Conservation (phyloP, 2,113 vertebrate genomes). For the Boleophthalmus pectinirostris region DNA sequence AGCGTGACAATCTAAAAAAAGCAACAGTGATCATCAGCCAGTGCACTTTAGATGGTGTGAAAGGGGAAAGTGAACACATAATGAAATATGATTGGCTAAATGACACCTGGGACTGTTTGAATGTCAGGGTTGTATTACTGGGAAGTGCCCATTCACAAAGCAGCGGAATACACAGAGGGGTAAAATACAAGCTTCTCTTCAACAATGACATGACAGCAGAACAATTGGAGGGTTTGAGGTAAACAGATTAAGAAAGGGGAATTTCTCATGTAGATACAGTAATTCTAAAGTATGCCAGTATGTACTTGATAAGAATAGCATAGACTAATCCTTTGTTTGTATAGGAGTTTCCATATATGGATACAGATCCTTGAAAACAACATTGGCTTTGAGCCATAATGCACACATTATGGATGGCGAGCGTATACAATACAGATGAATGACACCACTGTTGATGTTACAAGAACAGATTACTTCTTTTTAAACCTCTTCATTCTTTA, state of each 20-base stretch:
- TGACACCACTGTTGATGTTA: neutral
- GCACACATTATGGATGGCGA: too few species aligned
- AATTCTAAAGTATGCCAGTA: neutral
- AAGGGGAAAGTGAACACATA: too few species aligned
- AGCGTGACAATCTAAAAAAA: neutral
- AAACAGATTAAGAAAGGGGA: neutral
- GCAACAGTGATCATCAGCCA: neutral
- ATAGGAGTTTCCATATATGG: neutral
- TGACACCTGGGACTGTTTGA: slow-evolving; percentile 7
- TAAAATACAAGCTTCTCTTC: neutral
- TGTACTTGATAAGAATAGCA: neutral
- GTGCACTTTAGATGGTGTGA: too few species aligned
- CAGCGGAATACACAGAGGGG: slow-evolving; percentile 15
- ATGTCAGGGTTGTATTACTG: slow-evolving; percentile 29
- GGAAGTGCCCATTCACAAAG: slow-evolving; percentile 20
- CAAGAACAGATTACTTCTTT: neutral
- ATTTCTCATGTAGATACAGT: neutral
- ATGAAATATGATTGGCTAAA: neutral
- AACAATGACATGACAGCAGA: neutral
- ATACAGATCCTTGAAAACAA: neutral
- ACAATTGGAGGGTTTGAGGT: neutral
- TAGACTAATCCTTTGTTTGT: neutral
- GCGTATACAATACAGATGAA: too few species aligned
- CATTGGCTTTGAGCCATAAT: neutral
- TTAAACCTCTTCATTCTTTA: neutral